These are phyloP conservation scores for Danionella cerebrum DNA, from an alignment of 2,113 vertebrate genomes.

Conservation along the genomic window DNA sequence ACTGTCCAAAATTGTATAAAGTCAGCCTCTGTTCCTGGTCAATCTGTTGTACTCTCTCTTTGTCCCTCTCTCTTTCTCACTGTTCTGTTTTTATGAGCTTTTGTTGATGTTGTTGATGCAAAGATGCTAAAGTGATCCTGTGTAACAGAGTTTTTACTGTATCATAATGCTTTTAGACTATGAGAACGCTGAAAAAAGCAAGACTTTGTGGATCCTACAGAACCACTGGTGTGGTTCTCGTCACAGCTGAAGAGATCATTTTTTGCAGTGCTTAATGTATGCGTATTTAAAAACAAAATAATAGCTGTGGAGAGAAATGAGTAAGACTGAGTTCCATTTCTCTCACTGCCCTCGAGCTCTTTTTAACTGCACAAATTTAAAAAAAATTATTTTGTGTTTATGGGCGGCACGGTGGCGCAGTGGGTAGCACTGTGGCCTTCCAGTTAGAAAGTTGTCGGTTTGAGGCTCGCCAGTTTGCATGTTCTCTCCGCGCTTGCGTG, in stretches of 20 bases:
- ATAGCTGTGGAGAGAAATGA: not conserved
- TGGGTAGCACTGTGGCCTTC: too few relatives aligned
- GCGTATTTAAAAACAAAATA: not conserved
- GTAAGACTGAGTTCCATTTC: too few relatives aligned
- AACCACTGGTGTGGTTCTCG: constrained; percentile 38
- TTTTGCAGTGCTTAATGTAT: not conserved
- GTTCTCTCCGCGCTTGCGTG: too few relatives aligned
- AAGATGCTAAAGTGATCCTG: constrained; percentile 42
- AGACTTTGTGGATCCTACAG: constrained; percentile 8
- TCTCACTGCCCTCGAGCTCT: too few relatives aligned
- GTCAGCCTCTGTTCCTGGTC: constrained; percentile 52
- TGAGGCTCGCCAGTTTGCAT: too few relatives aligned
- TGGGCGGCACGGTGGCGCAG: too few relatives aligned
- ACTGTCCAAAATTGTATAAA: constrained; percentile 62
- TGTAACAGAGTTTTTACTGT: constrained; percentile 38
- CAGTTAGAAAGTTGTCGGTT: too few relatives aligned
- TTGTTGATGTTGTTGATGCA: constrained; percentile 47
- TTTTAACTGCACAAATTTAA: too few relatives aligned
- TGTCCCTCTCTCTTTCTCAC: constrained; percentile 33
- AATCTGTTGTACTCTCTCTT: constrained; percentile 48
- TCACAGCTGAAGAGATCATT: not conserved
- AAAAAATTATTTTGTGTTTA: too few relatives aligned
- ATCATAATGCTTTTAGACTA: constrained; percentile 13
- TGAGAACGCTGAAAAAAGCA: constrained; percentile 17
- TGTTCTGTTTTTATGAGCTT: constrained; percentile 36